Percentiles rank a stretch among this genome's conserved stretches.
Conservation (phyloP, 2,113 vertebrate species). For the Psophia crepitans region DNA sequence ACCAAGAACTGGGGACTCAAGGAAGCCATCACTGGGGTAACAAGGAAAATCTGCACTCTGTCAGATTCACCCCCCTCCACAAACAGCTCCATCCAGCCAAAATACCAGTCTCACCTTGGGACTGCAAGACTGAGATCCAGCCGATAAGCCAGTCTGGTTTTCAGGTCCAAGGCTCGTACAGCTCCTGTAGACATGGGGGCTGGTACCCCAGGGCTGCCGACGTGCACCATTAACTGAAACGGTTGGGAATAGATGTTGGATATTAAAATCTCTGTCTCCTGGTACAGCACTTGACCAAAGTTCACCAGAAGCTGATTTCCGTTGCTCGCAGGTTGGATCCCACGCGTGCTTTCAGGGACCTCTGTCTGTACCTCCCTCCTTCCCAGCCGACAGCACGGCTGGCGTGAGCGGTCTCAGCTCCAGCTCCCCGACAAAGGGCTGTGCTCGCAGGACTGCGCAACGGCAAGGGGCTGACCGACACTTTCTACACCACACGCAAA, state of each 20-base stretch:
- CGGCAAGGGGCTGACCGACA: fast-evolving
- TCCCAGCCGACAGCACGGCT: neutral
- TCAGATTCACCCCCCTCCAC: neutral
- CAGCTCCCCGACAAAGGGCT: neutral
- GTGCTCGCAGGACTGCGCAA: neutral
- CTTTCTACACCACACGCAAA: neutral
- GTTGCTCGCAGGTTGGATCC: neutral
- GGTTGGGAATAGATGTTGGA: neutral
- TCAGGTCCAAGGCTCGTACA: neutral
- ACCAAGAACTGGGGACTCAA: neutral
- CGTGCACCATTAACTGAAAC: neutral
- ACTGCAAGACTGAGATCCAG: neutral
- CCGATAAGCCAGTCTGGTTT: neutral
- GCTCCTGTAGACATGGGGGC: fast-evolving
- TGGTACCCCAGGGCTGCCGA: neutral
- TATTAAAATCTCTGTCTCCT: neutral
- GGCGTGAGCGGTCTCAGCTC: neutral
- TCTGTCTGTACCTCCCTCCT: neutral
- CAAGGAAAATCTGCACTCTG: neutral
- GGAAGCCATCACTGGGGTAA: neutral
- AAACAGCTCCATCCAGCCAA: neutral
- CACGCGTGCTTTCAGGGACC: neutral
- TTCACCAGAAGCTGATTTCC: neutral
- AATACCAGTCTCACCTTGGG: neutral
- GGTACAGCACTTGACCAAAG: neutral